Evolutionary conservation across 1,140 invertebrate species (phyloP), one percentile per base, ranked within the genome.

Genomic region (Rhyzopertha dominica): DNA sequence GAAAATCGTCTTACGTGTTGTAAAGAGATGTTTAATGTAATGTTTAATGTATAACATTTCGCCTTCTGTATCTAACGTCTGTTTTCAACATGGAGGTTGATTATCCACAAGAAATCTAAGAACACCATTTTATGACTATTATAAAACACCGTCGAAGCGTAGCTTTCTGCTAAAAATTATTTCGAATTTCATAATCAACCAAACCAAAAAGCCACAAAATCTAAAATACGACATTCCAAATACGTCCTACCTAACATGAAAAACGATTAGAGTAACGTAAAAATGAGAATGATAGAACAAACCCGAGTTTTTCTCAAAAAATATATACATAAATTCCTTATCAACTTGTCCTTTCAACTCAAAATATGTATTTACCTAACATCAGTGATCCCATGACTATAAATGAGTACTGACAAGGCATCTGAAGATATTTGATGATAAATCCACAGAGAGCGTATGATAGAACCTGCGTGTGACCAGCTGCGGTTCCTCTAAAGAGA

Each of bases 401-500:
- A 9, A 49, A 49, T 20, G 43, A 30, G 19, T 28, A 39, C 8
- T 36, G 25, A 23, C 47, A 42, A 19, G 36, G 26, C 20, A 26
- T 36, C 3, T 19, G 18, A 32, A 53, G 28, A 28, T 38, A 53
- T 17, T 34, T 45, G 13, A 43, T 44, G 17, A 45, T 28, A 13
- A 49, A 36, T 19, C 43, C 37, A 18, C 26, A 22, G 5, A 28
- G 20, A 10, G 49, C 9, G 14, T 31, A 28, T 20, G 47, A 14
- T 12, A 49, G 38, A 20, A 53, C 41, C 22, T 49, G 43, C 10
- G 47, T 46, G 13, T 42, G 24, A 9, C 46, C 51, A 14, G 39
- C 20, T 8, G 51, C 47, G 3, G 51, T 53, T 8, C 51, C 34
- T 20, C 51, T 53, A 24, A 39, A 50, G 46, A n/a, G n/a, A 20